These are phyloP conservation scores for Lagenorhynchus albirostris DNA, from an alignment of 2,113 vertebrate species.

Conservation along the genomic window DNA sequence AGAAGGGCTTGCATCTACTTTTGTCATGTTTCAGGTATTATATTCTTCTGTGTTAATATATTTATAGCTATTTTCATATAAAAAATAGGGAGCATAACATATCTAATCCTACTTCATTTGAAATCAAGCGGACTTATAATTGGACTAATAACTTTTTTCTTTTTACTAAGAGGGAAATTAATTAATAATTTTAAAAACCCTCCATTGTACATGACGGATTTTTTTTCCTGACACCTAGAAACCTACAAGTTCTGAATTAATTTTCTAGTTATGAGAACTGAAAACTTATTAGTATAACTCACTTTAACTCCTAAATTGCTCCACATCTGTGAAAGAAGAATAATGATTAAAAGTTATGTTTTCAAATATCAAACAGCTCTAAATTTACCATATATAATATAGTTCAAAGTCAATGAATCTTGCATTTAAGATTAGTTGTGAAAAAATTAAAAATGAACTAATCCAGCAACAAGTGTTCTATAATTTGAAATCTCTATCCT, in stretches of 20 bases:
- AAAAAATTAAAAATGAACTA: background rate
- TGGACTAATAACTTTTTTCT: conserved; percentile 51
- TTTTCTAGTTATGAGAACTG: conserved; percentile 45
- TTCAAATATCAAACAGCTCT: conserved; percentile 14
- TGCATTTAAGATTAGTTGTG: background rate
- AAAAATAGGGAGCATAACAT: conserved; percentile 12
- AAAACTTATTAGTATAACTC: conserved; percentile 60
- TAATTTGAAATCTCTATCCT: background rate
- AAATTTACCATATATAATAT: background rate
- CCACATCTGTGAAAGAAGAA: conserved; percentile 20
- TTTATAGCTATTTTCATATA: conserved; percentile 33
- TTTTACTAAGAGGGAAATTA: conserved; percentile 47
- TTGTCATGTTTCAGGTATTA: background rate
- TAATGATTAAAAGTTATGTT: conserved; percentile 34
- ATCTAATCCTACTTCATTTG: conserved; percentile 32
- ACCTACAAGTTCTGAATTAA: conserved; percentile 55
- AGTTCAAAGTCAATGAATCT: background rate
- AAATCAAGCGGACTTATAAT: conserved; percentile 52
- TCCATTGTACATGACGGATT: conserved; percentile 15
- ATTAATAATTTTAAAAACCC: conserved; percentile 50
- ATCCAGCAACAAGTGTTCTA: background rate
- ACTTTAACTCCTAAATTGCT: background rate
- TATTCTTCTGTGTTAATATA: background rate
- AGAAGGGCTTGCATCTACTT: background rate
- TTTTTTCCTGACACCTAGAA: conserved; percentile 33